Evolutionary conservation across 2,888 invertebrate genomes (phyloP).

Genomic region (Chrysomela aeneicollis): DNA sequence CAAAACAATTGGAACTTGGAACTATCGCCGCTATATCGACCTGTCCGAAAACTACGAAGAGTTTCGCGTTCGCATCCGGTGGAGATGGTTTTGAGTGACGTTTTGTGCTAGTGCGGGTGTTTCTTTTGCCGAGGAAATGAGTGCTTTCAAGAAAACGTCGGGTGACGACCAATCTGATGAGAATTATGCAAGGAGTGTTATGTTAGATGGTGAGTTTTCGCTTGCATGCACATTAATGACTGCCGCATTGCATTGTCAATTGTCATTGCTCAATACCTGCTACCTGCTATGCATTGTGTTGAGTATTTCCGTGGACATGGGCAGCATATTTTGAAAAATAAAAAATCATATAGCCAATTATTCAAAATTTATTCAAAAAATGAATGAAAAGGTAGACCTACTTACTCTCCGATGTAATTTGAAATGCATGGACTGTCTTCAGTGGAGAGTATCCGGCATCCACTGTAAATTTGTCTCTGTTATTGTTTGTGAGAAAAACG

Average conservation of each 20-base stretch:
- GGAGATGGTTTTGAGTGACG: background rate
- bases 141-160: constrained; percentile 46
- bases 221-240: background rate
- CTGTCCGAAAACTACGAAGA: background rate
- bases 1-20: constrained; percentile 9
- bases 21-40: background rate
- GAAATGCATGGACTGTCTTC: too few species aligned
- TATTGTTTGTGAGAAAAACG: too few species aligned
- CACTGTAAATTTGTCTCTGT: too few species aligned
- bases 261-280: background rate
- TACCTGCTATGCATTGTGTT: background rate
- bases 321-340: too few species aligned
- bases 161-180: constrained; percentile 48
- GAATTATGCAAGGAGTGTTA: constrained; percentile 54
- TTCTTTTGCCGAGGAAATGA: constrained; percentile 43
- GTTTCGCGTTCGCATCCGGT: background rate
- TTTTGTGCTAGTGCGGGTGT: constrained; percentile 9
- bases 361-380: too few species aligned
- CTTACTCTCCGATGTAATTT: too few species aligned
- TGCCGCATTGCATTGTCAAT: background rate
- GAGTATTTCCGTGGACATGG: too few species aligned
- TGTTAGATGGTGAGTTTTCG: constrained; percentile 54
- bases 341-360: too few species aligned
- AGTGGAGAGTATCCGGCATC: too few species aligned
- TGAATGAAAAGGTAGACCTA: too few species aligned